Percentiles rank a stretch among this genome's conserved stretches.
These are phyloP conservation scores for Apostichopus californicus DNA, from an alignment of 35 echinoderm and acorn worm species.

Conservation along the genomic window DNA sequence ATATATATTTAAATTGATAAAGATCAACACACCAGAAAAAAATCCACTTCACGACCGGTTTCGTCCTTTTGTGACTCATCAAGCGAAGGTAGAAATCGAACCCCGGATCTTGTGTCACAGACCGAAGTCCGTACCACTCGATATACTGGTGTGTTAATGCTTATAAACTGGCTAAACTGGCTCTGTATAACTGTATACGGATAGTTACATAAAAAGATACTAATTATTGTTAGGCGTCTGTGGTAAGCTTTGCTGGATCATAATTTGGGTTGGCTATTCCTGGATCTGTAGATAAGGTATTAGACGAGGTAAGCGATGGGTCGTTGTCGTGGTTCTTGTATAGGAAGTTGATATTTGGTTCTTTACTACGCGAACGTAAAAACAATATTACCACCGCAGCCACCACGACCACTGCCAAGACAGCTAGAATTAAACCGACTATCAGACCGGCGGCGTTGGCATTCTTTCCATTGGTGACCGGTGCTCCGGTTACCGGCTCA, in stretches of 20 bases:
- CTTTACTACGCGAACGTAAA: background rate
- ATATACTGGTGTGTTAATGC: no score
- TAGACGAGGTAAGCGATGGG: background rate
- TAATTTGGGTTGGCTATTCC: conserved; percentile 22
- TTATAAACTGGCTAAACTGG: no score
- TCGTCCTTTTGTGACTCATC: no score
- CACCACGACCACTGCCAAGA: background rate
- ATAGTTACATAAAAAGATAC: background rate
- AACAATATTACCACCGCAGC: background rate
- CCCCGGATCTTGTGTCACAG: no score
- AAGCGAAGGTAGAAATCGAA: no score
- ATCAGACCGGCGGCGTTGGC: background rate
- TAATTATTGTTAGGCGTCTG: background rate
- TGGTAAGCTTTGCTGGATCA: background rate
- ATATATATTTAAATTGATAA: no score
- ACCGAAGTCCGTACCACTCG: no score
- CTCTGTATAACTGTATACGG: no score
- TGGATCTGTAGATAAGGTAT: background rate
- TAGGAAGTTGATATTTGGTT: background rate
- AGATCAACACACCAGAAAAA: no score
- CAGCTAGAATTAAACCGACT: background rate
- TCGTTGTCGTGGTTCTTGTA: background rate
- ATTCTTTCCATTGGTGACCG: background rate
- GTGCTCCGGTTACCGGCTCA: background rate
- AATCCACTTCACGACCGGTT: no score